Evolutionary conservation across 2,797 vertebrate genomes (phyloP), one percentile per base, ranked within the genome.

Genomic region (Pseudopleuronectes americanus): DNA sequence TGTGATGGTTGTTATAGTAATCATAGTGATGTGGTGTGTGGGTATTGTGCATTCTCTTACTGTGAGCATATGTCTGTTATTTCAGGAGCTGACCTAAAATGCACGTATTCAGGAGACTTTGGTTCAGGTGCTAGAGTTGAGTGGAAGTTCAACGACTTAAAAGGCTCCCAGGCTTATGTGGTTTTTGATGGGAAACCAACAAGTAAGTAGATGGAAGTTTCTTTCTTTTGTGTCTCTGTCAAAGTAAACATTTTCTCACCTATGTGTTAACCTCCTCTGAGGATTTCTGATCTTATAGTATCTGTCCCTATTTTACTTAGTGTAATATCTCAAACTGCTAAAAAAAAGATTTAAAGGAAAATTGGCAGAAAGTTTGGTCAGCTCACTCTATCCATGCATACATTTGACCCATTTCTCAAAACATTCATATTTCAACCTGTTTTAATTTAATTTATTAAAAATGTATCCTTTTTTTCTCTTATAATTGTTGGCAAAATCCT

Each of bases 141-240:
- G 84, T 98, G 96, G 97, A 98, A 96, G 58, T 96, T 96, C 58
- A 84, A 76, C 1, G 71, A 92, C 28, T 13, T 65, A 0, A 80
- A 74, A 24, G 92, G 84, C 0, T 93, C 94, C 0, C 74, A 87
- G 33, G 14, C 19, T 0, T 92, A 96, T 0, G 87, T 98, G 24
- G 76, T 93, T 75, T 96, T 84, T 13, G 75, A 83, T 8, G 80
- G 38, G 0, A 19, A 89, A 53, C 81, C 94, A 57, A 97, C 96
- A 24, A 47, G 97, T 97, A 81, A 62, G 85, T 64, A 31, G 4
- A 31, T 24, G 36, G 2, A 16, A 4, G 2, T 16, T 38, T 8
- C 57, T 21, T 33, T 3, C 17, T 24, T 22, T 21, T 23, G 4
- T 12, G 0, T 21, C 1, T 61, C 8, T 24, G 6, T 21, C 2